These are phyloP conservation scores for Lutraria lutraria DNA, from an alignment of 2,888 invertebrate species.

Conservation along the genomic window DNA sequence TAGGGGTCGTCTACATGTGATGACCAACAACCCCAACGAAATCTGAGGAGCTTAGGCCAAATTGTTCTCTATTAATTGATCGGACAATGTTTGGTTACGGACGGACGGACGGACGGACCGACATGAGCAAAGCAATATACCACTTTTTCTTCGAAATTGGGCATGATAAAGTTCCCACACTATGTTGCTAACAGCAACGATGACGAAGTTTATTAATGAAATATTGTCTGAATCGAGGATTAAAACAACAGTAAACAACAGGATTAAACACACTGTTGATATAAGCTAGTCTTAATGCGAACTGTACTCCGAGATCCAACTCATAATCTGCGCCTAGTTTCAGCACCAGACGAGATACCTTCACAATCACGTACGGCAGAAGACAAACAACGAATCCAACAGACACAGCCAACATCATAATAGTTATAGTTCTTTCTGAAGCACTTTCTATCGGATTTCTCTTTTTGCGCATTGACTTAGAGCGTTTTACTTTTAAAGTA, in stretches of 20 bases:
- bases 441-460: conserved; percentile 3
- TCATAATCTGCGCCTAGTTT: neutral
- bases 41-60: too few relatives aligned
- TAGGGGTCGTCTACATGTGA: too few relatives aligned
- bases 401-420: neutral
- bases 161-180: too few relatives aligned
- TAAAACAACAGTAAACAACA: neutral
- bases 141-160: too few relatives aligned
- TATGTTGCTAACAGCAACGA: neutral
- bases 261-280: conserved; percentile 14
- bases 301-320: neutral
- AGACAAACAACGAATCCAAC: neutral
- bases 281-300: neutral
- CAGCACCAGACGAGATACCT: neutral
- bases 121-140: too few relatives aligned
- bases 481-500: neutral
- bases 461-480: neutral
- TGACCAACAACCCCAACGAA: too few relatives aligned
- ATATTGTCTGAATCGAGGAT: conserved; percentile 16
- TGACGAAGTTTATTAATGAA: neutral
- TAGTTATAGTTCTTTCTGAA: neutral
- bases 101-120: too few relatives aligned
- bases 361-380: neutral
- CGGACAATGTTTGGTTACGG: too few relatives aligned
- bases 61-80: too few relatives aligned